Conservation (phyloP, 2,888 invertebrate species). For the Psylliodes chrysocephalus region DNA sequence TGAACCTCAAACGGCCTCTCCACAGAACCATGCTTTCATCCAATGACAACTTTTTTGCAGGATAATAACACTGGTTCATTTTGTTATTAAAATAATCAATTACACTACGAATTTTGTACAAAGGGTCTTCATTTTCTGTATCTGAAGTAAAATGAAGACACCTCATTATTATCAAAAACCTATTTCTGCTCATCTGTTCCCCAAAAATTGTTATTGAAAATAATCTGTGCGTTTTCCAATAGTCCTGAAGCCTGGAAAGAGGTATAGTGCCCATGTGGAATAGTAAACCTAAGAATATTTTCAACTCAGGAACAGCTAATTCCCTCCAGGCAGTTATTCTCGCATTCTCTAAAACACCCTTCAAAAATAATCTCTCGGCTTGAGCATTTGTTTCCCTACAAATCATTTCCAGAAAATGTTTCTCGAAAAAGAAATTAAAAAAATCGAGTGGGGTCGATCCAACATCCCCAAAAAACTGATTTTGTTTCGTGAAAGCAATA, state of each 20-base stretch:
- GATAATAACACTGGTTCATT: no score
- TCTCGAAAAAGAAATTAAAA: no score
- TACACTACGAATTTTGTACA: conserved; percentile 52
- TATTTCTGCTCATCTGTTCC: conserved; percentile 36
- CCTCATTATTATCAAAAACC: conserved; percentile 37
- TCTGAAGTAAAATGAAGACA: conserved; percentile 31
- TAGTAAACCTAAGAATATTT: conserved; percentile 18
- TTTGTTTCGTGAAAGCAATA: no score
- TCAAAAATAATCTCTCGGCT: conserved; percentile 21
- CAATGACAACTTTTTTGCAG: no score
- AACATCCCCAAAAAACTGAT: no score
- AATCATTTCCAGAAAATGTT: conserved; percentile 13
- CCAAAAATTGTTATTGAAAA: conserved; percentile 31
- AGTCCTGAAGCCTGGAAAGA: conserved; percentile 26
- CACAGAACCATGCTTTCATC: no score
- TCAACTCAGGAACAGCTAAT: conserved; percentile 7
- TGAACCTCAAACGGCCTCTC: no score
- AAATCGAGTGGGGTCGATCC: conserved; percentile 3
- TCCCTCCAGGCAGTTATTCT: conserved; percentile 22
- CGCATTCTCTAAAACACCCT: background rate
- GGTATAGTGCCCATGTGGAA: conserved; percentile 35
- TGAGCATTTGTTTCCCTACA: conserved; percentile 22
- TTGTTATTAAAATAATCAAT: no score
- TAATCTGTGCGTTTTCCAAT: conserved; percentile 37
- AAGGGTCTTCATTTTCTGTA: conserved; percentile 28